phyloP scores from a whole-genome alignment of 2,888 invertebrate species.

The Plagiodera versicolora region DNA sequence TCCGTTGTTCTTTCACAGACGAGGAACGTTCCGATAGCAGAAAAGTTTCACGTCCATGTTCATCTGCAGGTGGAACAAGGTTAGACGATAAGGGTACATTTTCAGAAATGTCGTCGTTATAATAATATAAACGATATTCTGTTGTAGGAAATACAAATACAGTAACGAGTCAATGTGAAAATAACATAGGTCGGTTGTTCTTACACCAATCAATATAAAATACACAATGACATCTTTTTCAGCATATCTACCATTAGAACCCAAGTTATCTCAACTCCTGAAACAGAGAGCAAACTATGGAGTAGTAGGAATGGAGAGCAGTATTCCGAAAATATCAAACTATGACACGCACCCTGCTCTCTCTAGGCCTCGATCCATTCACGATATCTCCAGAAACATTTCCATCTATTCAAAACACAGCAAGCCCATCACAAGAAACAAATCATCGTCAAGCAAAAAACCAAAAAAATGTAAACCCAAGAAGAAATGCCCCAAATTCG shows the following conservation, averaged over 20 bases:
- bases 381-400: not conserved
- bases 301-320: not conserved
- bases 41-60: not conserved
- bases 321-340: not conserved
- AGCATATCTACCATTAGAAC: not conserved
- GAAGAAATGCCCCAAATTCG: slow-evolving; percentile 17
- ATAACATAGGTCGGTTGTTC: not conserved
- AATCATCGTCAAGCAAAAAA: not conserved
- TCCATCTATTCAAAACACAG: not conserved
- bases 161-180: too few species aligned
- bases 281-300: slow-evolving; percentile 4
- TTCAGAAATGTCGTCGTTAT: not conserved
- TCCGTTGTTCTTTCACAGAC: too few species aligned
- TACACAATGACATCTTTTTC: not conserved
- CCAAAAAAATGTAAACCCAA: slow-evolving; percentile 8
- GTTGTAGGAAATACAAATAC: not conserved
- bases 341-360: not conserved
- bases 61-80: not conserved
- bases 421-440: not conserved
- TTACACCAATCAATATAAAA: not conserved
- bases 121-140: slow-evolving; percentile 8
- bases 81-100: slow-evolving; percentile 1
- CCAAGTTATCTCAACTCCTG: not conserved
- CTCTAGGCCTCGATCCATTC: not conserved
- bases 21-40: too few species aligned